phyloP scores from a whole-genome alignment of 2,113 vertebrate species.

The Prunella fulvescens region DNA sequence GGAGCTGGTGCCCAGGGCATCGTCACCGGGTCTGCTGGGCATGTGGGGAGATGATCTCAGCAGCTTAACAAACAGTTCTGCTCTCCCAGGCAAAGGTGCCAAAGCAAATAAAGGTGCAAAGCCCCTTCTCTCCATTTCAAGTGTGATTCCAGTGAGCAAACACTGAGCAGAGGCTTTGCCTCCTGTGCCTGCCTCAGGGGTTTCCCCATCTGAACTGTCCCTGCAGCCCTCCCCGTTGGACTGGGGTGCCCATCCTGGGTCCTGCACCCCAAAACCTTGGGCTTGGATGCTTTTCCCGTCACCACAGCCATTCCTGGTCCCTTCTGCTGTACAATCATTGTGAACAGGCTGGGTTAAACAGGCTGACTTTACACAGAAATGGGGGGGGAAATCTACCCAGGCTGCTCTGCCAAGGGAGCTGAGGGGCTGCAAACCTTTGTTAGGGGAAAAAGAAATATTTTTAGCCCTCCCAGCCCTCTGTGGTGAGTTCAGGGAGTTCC shows the following conservation, averaged over 20 bases:
- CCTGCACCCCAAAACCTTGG: not conserved
- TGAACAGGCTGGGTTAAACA: fast-evolving
- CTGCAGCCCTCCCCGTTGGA: not conserved
- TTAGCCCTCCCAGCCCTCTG: not conserved
- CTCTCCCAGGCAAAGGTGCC: not conserved
- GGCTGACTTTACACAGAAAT: not conserved
- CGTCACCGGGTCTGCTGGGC: not conserved
- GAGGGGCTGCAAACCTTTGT: not conserved
- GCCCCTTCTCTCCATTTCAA: not conserved
- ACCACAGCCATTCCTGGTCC: not conserved
- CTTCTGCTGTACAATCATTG: not conserved
- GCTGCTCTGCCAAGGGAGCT: not conserved
- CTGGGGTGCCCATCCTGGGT: not conserved
- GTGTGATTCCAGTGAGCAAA: not conserved
- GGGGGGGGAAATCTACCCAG: not conserved
- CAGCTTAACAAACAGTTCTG: not conserved
- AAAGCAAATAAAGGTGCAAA: not conserved
- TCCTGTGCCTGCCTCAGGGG: not conserved
- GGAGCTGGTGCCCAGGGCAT: not conserved
- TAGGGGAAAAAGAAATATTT: not conserved
- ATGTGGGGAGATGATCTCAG: not conserved
- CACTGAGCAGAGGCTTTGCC: not conserved
- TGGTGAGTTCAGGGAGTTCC: not conserved
- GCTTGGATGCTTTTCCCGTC: not conserved
- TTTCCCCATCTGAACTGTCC: not conserved